phyloP scores from a whole-genome alignment of 2,888 invertebrate genomes.

The Cosmorhoe ocellata region DNA sequence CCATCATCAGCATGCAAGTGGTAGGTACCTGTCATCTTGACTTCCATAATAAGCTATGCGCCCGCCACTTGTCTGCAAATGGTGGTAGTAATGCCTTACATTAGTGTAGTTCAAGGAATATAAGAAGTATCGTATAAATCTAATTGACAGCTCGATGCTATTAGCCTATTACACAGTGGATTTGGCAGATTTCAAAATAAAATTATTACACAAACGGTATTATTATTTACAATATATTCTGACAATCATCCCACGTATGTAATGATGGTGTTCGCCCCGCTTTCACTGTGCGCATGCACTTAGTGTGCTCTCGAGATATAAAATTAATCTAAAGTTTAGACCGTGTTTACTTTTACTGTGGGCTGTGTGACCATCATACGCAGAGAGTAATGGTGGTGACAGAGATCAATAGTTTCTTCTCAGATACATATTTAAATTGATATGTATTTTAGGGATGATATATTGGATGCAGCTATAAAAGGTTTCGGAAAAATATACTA shows the following conservation, averaged over 20 bases:
- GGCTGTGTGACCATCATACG: conserved; percentile 59
- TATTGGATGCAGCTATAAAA: conserved; percentile 30
- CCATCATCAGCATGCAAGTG: conserved; percentile 2
- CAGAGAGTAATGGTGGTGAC: conserved; percentile 38
- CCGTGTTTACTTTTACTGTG: too few relatives aligned
- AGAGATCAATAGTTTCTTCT: conserved; percentile 62
- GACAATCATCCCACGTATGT: conserved; percentile 71
- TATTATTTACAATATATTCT: conserved; percentile 78
- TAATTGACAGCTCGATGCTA: conserved; percentile 78
- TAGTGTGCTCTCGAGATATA: conserved; percentile 3
- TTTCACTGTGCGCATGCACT: conserved; percentile 56
- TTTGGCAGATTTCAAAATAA: conserved; percentile 72
- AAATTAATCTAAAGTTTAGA: conserved; percentile 13
- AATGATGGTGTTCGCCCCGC: conserved; percentile 64
- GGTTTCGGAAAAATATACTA: conserved; percentile 28
- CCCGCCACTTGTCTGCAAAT: conserved; percentile 5
- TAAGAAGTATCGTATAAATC: conserved; percentile 67
- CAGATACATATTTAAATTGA: conserved; percentile 63
- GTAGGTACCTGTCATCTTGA: not conserved
- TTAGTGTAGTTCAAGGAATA: conserved; percentile 75
- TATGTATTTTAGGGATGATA: conserved; percentile 64
- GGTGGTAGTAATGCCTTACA: conserved; percentile 14
- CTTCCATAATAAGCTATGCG: not conserved
- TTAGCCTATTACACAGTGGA: conserved; percentile 73
- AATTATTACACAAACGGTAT: conserved; percentile 74